Evolutionary conservation across 2,113 vertebrate species (phyloP).

Genomic region (Myiopsitta monachus): DNA sequence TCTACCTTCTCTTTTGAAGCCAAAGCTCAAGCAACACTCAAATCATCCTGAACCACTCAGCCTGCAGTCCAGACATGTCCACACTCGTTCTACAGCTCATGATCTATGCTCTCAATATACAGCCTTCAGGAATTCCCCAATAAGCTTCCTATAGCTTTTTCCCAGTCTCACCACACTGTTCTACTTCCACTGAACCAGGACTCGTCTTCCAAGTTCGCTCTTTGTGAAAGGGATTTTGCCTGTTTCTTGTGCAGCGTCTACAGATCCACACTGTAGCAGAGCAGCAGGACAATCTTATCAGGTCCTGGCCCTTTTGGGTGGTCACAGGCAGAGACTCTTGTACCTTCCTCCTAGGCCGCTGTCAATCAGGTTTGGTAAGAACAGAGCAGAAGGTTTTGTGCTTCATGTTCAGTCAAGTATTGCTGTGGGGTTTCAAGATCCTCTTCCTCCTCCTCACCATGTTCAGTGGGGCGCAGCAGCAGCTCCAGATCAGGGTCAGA

Average conservation of each 20-base stretch:
- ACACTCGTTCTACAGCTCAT: background rate
- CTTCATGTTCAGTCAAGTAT: conserved; percentile 22
- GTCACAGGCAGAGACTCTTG: background rate
- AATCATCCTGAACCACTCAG: background rate
- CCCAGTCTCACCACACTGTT: background rate
- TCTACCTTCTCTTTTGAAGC: background rate
- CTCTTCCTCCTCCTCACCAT: conserved; percentile 47
- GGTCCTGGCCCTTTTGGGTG: background rate
- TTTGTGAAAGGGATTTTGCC: background rate
- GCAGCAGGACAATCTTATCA: background rate
- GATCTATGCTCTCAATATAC: background rate
- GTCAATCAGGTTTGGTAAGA: background rate
- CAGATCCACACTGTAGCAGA: background rate
- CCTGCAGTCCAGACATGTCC: background rate
- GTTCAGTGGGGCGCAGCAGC: conserved; percentile 73
- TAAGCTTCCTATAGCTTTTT: background rate
- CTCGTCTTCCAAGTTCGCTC: background rate
- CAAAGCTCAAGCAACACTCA: background rate
- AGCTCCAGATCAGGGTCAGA: conserved; percentile 81
- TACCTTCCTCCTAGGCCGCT: background rate
- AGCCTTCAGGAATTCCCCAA: background rate
- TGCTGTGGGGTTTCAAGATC: conserved; percentile 64
- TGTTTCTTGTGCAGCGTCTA: background rate
- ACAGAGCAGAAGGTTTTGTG: background rate
- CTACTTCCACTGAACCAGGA: background rate